Base-by-base conservation (phyloP, 2,888 invertebrate genomes). In the Abrostola triplasia region DNA sequence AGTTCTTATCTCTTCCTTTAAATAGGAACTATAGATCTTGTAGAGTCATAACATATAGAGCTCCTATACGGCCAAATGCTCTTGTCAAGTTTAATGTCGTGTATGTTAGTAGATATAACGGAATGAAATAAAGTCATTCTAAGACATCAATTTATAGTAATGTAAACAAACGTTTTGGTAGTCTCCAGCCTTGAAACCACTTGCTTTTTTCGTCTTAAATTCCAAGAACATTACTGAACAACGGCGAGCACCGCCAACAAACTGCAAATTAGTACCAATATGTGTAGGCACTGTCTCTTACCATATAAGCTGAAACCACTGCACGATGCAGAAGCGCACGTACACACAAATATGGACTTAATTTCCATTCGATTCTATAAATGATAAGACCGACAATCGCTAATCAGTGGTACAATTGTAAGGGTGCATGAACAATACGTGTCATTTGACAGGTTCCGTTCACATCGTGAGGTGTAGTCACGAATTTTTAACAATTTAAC, bases 381-480 rank as follows among this genome's bases (percentile, higher is more conserved):
- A 47, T 71, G 76, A 73, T 75, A 73, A 70, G 76, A 70, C 58
- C 55, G 65, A 73, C 61, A 73, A 59, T 75, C 59, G 73, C 56
- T 61, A 52, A 73, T 76, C 73, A 73, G 55, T 61, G 37, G 51
- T 37, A 65, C 62, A 70, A 68, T 67, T 70, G 57, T 69, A 73
- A 70, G 72, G 80, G 76, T 78, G 68, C 68, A 72, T 64, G 70
- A 69, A 71, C 66, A 74, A 77, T 71, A 73, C 66, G 62, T 66
- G 73, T 70, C 67, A 64, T 56, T 70, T 73, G 64, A 65, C 78
- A 77, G 79, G 78, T 76, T 62, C 67, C 72, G 79, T 71, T 73
- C 73, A 76, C 72, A 55, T 87, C 90, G 90, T 90, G 90, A 86
- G 81, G 64, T 13, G 68, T 50, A 70, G 83, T 90, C 90, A 90